Evolutionary conservation across 1,140 invertebrate genomes (phyloP).

Genomic region (Zaprionus ghesquierei): DNA sequence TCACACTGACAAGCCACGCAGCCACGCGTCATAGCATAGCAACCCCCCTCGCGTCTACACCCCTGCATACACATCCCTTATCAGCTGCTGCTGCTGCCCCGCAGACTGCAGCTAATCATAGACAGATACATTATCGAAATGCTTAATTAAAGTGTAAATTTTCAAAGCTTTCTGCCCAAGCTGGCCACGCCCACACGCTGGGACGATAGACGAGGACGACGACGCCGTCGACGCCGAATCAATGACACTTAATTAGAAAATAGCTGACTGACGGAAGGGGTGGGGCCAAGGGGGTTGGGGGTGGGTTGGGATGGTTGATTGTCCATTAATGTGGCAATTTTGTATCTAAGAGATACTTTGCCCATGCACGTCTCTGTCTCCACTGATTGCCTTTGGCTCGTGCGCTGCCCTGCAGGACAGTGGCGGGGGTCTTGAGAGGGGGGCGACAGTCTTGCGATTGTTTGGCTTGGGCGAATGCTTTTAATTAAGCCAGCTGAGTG

Average conservation of each 20-base stretch:
- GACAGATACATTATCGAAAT: slow-evolving; percentile 64
- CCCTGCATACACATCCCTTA: not conserved
- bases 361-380: not conserved
- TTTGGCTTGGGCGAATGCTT: slow-evolving; percentile 63
- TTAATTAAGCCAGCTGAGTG: slow-evolving; percentile 60
- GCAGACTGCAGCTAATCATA: slow-evolving; percentile 61
- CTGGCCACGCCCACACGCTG: slow-evolving; percentile 19
- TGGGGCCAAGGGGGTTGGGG: not conserved
- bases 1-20: slow-evolving; percentile 16
- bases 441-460: slow-evolving; percentile 15
- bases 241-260: slow-evolving; percentile 79
- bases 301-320: not conserved
- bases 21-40: too few species aligned
- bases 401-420: slow-evolving; percentile 6
- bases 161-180: slow-evolving; percentile 43
- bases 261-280: slow-evolving; percentile 5
- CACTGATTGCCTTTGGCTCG: slow-evolving; percentile 45
- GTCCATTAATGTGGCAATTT: slow-evolving; percentile 47
- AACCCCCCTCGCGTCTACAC: not conserved
- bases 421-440: not conserved
- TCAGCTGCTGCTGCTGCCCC: not conserved
- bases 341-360: slow-evolving; percentile 40
- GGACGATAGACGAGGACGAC: slow-evolving; percentile 3
- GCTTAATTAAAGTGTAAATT: slow-evolving; percentile 74
- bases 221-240: slow-evolving; percentile 45